Base-by-base conservation (phyloP, 2,888 invertebrate genomes). In the Nowickia ferox region DNA sequence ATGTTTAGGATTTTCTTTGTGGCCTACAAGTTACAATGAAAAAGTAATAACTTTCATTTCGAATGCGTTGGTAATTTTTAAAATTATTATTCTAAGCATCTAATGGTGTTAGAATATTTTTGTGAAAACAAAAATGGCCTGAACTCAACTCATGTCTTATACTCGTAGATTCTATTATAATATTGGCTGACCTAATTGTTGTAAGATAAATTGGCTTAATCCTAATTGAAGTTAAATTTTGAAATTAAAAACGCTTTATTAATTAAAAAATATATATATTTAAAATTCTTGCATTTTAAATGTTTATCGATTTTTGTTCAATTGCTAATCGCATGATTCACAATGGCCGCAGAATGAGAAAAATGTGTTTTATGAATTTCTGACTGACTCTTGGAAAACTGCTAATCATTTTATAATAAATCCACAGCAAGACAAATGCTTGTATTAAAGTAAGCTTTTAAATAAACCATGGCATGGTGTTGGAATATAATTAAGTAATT, bases 401-500 rank as follows among this genome's bases (percentile, higher is more conserved):
- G 19, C 66, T 46, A 66, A 66, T 48, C 46, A 46, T 22, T 69
- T 69, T 40, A 22, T 10, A 40, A 77, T 77, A 59, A 63, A 63
- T 42, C 2, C 19, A 11, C 42, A 63, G 19, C 9, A 65, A 59
- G 40, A 22, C 48, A 48, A 15, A 48, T 17, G 46, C 15, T 65
- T 63, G 1, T 38, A 11, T 42, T 10, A 10, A 42, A 1, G 13
- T 3, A 17, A 13, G 30, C 19, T 10, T 51, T 22, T 19, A 15
- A 10, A 44, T 42, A 19, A 40, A 17, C 46, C 59, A 51, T 75
- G 22, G 69, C 59, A 51, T 75, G 22, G 75, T 71, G 42, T 51
- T 42, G 69, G 61, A 57, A 75, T 82, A 74, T 86, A 86, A 86
- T 86, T 86, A 83, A 86, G 83, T 72, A 83, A 86, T 86, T 86